phyloP scores from a whole-genome alignment of 2,888 invertebrate species.

The Drosophila tanythrix region DNA sequence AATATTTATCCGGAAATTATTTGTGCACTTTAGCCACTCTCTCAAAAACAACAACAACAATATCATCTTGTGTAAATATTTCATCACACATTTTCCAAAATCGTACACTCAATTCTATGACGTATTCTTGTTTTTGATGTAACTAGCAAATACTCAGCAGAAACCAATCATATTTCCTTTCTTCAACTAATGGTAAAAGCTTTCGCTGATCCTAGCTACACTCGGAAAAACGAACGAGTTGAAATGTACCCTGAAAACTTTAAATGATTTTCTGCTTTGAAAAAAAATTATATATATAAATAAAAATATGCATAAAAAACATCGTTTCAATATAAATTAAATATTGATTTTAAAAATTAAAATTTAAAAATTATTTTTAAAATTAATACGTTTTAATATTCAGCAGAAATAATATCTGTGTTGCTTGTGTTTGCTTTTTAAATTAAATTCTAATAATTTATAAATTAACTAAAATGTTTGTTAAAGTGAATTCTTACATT shows the following conservation, averaged over 20 bases:
- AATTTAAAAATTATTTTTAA: background rate
- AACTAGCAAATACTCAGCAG: background rate
- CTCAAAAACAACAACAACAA: background rate
- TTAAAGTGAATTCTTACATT: background rate
- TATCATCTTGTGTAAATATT: constrained; percentile 5
- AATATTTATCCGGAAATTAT: constrained; percentile 6
- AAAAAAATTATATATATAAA: background rate
- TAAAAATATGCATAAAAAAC: background rate
- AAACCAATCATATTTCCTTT: background rate
- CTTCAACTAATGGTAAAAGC: background rate
- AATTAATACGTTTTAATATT: background rate
- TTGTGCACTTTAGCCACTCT: background rate
- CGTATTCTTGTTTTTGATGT: background rate
- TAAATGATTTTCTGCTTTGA: background rate
- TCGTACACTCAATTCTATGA: background rate
- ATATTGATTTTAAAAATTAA: background rate
- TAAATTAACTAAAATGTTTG: background rate
- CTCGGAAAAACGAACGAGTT: background rate
- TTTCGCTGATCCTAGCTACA: background rate
- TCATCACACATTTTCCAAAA: background rate
- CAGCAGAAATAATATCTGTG: background rate
- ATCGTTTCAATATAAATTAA: background rate
- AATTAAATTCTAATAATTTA: background rate
- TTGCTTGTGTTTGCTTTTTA: background rate
- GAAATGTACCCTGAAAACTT: background rate